Conservation (phyloP, 1,140 invertebrate species). For the Brachionus rubens region DNA sequence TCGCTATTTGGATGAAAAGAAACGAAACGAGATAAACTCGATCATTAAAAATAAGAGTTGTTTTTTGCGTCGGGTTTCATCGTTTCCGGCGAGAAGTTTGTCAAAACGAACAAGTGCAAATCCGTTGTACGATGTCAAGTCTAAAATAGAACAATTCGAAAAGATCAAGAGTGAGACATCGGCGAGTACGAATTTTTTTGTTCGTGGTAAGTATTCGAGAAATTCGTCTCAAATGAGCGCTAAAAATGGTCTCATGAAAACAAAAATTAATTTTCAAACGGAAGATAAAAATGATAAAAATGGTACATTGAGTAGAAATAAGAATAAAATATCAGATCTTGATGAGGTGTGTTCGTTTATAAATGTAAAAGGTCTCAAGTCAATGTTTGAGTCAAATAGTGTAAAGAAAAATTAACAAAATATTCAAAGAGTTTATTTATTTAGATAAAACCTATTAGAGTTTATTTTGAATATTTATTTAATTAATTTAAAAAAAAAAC, state of each 20-base stretch:
- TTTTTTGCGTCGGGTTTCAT: background rate
- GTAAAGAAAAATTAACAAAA: no score
- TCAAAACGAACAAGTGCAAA: background rate
- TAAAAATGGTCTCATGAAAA: background rate
- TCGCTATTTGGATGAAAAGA: conserved; percentile 7
- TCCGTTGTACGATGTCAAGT: conserved; percentile 31
- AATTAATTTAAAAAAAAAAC: no score
- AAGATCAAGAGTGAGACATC: conserved; percentile 1
- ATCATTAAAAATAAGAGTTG: conserved; percentile 23
- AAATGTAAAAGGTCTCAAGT: no score
- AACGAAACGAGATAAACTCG: conserved; percentile 4
- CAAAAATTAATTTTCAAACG: background rate
- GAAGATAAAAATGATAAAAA: no score
- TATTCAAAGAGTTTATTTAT: no score
- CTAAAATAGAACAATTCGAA: conserved; percentile 25
- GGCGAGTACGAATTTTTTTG: conserved; percentile 14
- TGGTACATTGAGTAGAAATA: background rate
- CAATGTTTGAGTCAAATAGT: no score
- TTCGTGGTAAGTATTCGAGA: conserved; percentile 12
- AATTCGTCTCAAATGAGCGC: background rate
- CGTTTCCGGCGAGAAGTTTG: background rate
- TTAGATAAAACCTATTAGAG: no score
- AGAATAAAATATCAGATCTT: no score
- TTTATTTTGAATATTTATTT: no score
- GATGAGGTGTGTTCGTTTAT: no score